Conservation (phyloP, 2,888 invertebrate species). For the Drosophila stalkeri region DNA sequence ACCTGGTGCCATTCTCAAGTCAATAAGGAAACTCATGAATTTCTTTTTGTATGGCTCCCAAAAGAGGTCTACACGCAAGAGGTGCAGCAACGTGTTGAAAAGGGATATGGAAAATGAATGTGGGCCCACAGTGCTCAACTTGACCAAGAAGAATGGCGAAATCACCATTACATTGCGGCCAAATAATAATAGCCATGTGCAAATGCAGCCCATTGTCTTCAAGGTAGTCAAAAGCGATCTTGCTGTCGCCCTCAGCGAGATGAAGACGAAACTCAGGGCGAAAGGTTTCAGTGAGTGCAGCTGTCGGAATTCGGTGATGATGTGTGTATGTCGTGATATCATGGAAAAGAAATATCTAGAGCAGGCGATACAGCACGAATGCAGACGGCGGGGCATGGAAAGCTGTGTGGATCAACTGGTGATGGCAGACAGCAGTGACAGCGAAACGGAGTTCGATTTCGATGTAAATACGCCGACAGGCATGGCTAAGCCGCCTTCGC, state of each 20-base stretch:
- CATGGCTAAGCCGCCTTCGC: slow-evolving; percentile 86
- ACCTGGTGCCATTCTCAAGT: slow-evolving; percentile 82
- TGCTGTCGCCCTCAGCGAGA: slow-evolving; percentile 85
- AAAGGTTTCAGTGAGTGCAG: slow-evolving; percentile 87
- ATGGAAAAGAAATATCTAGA: slow-evolving; percentile 85
- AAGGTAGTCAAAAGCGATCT: slow-evolving; percentile 88
- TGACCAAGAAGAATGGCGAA: slow-evolving; percentile 88
- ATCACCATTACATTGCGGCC: slow-evolving; percentile 87
- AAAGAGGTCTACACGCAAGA: slow-evolving; percentile 44
- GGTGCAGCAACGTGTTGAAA: slow-evolving; percentile 81
- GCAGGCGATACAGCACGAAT: slow-evolving; percentile 86
- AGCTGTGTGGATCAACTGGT: slow-evolving; percentile 71
- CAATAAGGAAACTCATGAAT: slow-evolving; percentile 81
- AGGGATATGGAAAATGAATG: slow-evolving; percentile 72
- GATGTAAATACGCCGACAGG: slow-evolving; percentile 90
- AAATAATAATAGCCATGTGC: background rate
- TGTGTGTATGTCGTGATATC: slow-evolving; percentile 78
- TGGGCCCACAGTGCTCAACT: slow-evolving; percentile 86
- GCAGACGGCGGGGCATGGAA: slow-evolving; percentile 57
- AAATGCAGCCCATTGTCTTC: slow-evolving; percentile 88
- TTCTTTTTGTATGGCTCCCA: slow-evolving; percentile 75
- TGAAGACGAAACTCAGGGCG: slow-evolving; percentile 86
- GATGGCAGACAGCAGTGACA: slow-evolving; percentile 83
- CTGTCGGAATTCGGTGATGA: slow-evolving; percentile 85
- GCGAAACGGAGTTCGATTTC: slow-evolving; percentile 89